Conservation (phyloP, 2,888 invertebrate genomes). For the Athalia rosae region DNA sequence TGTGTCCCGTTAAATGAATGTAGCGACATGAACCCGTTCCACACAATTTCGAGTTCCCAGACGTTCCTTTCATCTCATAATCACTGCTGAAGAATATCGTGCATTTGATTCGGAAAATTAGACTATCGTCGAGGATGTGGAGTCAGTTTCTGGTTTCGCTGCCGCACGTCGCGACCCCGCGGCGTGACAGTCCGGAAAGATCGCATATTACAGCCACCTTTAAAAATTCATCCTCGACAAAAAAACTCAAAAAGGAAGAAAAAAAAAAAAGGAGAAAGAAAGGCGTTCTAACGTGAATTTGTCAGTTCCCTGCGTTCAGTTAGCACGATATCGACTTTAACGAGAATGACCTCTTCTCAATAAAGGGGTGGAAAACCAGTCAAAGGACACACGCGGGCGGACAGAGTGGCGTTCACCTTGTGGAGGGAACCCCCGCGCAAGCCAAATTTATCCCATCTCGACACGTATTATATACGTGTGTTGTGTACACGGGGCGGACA, state of each 20-base stretch:
- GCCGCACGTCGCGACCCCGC: no score
- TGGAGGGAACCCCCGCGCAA: background rate
- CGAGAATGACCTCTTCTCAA: slow-evolving; percentile 12
- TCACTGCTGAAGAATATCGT: no score
- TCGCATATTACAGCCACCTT: no score
- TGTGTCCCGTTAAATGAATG: background rate
- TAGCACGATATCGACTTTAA: slow-evolving; percentile 26
- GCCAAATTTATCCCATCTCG: slow-evolving; percentile 34
- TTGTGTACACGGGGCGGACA: no score
- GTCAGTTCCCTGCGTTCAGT: slow-evolving; percentile 24
- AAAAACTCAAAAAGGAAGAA: background rate
- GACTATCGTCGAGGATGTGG: no score
- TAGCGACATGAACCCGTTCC: background rate
- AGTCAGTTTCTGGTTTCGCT: no score
- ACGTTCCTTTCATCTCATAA: background rate
- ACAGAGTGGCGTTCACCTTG: slow-evolving; percentile 12
- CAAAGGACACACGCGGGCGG: slow-evolving; percentile 30
- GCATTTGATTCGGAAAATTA: no score
- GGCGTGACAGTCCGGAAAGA: no score
- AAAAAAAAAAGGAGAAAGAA: background rate
- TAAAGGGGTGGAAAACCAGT: slow-evolving; percentile 38
- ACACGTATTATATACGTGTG: background rate
- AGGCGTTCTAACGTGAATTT: slow-evolving; percentile 18
- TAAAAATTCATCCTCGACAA: background rate
- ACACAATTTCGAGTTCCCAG: background rate